Percentiles rank a stretch among this genome's conserved stretches.
phyloP scores from a whole-genome alignment of 2,113 vertebrate genomes.

The Amphilophus citrinellus region DNA sequence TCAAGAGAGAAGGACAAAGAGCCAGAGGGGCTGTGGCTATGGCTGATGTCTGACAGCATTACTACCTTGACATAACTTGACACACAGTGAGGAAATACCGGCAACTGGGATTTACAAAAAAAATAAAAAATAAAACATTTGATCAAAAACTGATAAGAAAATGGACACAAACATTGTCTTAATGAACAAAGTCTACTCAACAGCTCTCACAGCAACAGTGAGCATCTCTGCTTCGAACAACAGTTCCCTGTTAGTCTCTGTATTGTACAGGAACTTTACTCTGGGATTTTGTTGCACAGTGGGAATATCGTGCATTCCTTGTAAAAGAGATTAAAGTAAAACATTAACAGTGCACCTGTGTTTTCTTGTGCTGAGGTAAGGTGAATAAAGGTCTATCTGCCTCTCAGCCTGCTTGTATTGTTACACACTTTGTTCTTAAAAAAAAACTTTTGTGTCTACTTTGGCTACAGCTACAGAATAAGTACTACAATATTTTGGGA shows the following conservation, averaged over 20 bases:
- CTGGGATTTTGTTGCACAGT: constrained; percentile 22
- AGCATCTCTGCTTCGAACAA: neutral
- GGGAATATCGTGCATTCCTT: constrained; percentile 47
- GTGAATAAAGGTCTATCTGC: constrained; percentile 16
- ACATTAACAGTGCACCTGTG: constrained; percentile 56
- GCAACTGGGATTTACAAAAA: neutral
- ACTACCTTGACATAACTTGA: neutral
- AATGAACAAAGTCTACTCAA: neutral
- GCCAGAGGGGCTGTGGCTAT: constrained; percentile 11
- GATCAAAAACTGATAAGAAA: neutral
- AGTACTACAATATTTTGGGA: constrained; percentile 13
- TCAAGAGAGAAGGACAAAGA: constrained; percentile 38
- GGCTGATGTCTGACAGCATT: constrained; percentile 37
- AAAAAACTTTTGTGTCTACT: constrained; percentile 27
- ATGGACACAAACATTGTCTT: neutral
- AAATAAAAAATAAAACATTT: constrained; percentile 7
- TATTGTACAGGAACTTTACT: constrained; percentile 5
- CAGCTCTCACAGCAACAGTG: neutral
- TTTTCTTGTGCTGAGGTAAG: constrained; percentile 53
- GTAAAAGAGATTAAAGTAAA: constrained; percentile 61
- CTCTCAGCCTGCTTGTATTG: constrained; percentile 12
- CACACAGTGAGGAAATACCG: neutral
- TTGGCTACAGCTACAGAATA: constrained; percentile 33
- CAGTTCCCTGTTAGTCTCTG: neutral
- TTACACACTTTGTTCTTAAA: neutral